phyloP scores from a whole-genome alignment of 1,140 invertebrate genomes.

The Ceratoteleas bidentatus region DNA sequence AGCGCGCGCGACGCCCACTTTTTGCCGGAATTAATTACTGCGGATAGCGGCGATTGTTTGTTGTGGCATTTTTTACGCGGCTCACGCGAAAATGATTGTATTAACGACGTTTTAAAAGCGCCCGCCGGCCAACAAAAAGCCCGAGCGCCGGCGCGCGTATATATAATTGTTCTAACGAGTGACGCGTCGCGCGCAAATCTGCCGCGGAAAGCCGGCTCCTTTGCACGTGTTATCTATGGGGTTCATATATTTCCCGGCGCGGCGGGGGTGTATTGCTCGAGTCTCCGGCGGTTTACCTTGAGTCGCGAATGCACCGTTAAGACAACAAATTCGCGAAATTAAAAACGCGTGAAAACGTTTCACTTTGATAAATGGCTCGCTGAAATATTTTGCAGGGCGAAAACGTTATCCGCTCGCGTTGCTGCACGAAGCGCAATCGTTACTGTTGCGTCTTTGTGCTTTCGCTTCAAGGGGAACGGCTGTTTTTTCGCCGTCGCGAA shows the following conservation, averaged over 20 bases:
- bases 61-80: slow-evolving; percentile 8
- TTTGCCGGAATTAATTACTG: slow-evolving; percentile 46
- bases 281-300: slow-evolving; percentile 34
- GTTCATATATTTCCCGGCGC: slow-evolving; percentile 55
- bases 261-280: too few relatives aligned
- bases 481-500: neutral
- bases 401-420: too few relatives aligned
- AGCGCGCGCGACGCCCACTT: slow-evolving; percentile 5
- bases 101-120: slow-evolving; percentile 43
- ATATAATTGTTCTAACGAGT: slow-evolving; percentile 52
- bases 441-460: slow-evolving; percentile 32
- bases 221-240: slow-evolving; percentile 54
- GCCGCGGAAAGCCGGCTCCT: slow-evolving; percentile 33
- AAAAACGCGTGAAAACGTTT: slow-evolving; percentile 42
- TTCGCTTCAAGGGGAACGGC: slow-evolving; percentile 12
- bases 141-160: slow-evolving; percentile 13
- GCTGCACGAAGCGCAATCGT: slow-evolving; percentile 14
- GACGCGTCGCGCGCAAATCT: slow-evolving; percentile 30
- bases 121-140: slow-evolving; percentile 13
- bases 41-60: slow-evolving; percentile 38
- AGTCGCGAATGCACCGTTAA: slow-evolving; percentile 23
- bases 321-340: slow-evolving; percentile 48
- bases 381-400: slow-evolving; percentile 26
- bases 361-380: slow-evolving; percentile 16
- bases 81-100: slow-evolving; percentile 38